phyloP scores from a whole-genome alignment of 2,888 invertebrate genomes.

The Dyspetes luteomarginatus region DNA sequence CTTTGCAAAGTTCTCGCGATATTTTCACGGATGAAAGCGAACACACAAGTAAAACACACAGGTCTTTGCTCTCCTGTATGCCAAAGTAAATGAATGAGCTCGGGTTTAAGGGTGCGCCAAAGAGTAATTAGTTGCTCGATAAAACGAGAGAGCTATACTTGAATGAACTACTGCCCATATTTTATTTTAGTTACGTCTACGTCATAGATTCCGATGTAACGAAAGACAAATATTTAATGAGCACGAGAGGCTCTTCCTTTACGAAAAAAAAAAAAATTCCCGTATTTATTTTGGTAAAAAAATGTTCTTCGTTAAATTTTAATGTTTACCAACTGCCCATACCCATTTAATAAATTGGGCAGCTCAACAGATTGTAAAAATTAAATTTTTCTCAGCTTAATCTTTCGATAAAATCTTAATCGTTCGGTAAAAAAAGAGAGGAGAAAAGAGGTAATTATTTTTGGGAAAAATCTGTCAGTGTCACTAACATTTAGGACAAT shows the following conservation, averaged over 20 bases:
- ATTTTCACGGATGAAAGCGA: slow-evolving; percentile 31
- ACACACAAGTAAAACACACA: slow-evolving; percentile 28
- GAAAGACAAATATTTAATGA: background rate
- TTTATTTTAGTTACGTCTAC: slow-evolving; percentile 25
- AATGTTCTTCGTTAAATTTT: too few species aligned
- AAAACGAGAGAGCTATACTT: slow-evolving; percentile 73
- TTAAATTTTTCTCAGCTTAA: too few species aligned
- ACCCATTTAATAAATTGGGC: too few species aligned
- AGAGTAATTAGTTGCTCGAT: slow-evolving; percentile 81
- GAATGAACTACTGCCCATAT: slow-evolving; percentile 18
- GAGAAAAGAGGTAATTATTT: too few species aligned
- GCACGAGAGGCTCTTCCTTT: background rate
- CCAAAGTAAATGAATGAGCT: slow-evolving; percentile 70
- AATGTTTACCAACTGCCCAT: too few species aligned
- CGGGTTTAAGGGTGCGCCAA: slow-evolving; percentile 69
- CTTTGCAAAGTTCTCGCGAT: too few species aligned
- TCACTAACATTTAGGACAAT: too few species aligned
- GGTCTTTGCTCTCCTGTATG: slow-evolving; percentile 47
- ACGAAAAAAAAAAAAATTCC: background rate
- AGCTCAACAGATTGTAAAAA: too few species aligned
- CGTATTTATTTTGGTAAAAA: background rate
- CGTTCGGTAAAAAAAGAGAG: too few species aligned
- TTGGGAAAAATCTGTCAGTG: too few species aligned
- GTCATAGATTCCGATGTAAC: background rate
- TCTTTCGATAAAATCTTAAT: too few species aligned